A percentile compares a stretch with the other conserved stretches of the same genome.
Conservation (phyloP, 2,888 invertebrate genomes). For the Leptothorax acervorum region DNA sequence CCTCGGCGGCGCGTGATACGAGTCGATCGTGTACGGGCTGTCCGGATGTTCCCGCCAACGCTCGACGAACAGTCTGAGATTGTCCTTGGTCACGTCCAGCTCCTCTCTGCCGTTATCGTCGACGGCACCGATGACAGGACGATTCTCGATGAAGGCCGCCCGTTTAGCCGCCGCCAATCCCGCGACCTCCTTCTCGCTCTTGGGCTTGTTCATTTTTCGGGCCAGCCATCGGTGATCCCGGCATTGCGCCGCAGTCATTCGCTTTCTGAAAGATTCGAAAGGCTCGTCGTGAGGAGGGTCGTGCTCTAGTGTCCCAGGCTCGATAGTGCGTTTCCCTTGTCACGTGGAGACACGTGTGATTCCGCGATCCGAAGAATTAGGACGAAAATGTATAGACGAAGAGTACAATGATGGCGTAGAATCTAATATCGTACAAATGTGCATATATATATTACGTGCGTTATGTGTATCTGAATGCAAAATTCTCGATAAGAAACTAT, state of each 20-base stretch:
- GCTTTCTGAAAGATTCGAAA: conserved; percentile 89
- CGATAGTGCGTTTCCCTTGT: background rate
- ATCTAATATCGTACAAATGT: background rate
- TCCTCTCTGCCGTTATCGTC: conserved; percentile 84
- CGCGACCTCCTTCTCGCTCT: conserved; percentile 40
- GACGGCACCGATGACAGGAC: conserved; percentile 68
- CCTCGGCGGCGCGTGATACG: conserved; percentile 28
- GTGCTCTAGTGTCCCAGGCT: conserved; percentile 46
- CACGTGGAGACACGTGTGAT: conserved; percentile 14
- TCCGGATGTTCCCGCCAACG: conserved; percentile 96
- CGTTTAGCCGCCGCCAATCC: conserved; percentile 28
- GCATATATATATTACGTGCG: background rate
- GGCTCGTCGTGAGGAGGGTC: conserved; percentile 69
- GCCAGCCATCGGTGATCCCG: conserved; percentile 95
- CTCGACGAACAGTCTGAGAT: conserved; percentile 93
- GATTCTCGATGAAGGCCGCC: conserved; percentile 29
- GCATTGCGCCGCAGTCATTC: conserved; percentile 94
- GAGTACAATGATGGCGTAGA: background rate
- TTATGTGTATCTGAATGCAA: background rate
- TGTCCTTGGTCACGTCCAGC: conserved; percentile 93
- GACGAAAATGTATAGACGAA: conserved; percentile 36
- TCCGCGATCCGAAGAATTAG: conserved; percentile 35
- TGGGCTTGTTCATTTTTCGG: conserved; percentile 85
- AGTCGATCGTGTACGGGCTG: conserved; percentile 93
- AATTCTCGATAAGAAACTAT: background rate